These are phyloP conservation scores for Cheilosia scutellata DNA, from an alignment of 2,888 invertebrate genomes.

Conservation along the genomic window DNA sequence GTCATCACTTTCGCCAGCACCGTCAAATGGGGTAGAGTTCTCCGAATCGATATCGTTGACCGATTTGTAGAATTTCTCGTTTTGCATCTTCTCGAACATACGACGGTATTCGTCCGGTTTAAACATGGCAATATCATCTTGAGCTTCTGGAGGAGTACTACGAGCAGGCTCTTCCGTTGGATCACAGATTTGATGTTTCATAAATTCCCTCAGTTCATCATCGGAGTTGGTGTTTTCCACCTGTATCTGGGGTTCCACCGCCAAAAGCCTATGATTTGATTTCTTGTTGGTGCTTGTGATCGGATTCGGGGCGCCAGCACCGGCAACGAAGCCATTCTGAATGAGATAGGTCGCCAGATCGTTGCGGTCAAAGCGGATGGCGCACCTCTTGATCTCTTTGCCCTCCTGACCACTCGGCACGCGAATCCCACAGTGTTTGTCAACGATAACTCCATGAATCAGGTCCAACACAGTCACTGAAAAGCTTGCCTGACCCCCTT, in stretches of 20 bases:
- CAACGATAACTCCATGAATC: constrained; percentile 86
- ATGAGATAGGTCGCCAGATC: constrained; percentile 79
- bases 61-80: constrained; percentile 81
- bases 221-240: constrained; percentile 30
- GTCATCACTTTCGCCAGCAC: constrained; percentile 80
- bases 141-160: constrained; percentile 30
- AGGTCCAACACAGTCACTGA: constrained; percentile 86
- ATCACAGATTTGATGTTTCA: constrained; percentile 52
- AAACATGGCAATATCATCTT: constrained; percentile 71
- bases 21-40: constrained; percentile 82
- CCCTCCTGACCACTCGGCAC: constrained; percentile 79
- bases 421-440: constrained; percentile 85
- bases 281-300: neutral
- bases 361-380: constrained; percentile 77
- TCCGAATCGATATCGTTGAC: constrained; percentile 77
- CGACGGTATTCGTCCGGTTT: constrained; percentile 77
- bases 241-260: neutral
- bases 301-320: neutral
- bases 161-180: constrained; percentile 1
- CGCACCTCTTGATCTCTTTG: constrained; percentile 78
- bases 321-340: constrained; percentile 67
- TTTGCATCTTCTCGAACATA: constrained; percentile 79
- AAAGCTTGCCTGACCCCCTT: constrained; percentile 84
- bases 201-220: constrained; percentile 52
- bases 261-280: neutral